These are phyloP conservation scores for Scomber colias DNA, from an alignment of 2,113 vertebrate species.

Conservation along the genomic window DNA sequence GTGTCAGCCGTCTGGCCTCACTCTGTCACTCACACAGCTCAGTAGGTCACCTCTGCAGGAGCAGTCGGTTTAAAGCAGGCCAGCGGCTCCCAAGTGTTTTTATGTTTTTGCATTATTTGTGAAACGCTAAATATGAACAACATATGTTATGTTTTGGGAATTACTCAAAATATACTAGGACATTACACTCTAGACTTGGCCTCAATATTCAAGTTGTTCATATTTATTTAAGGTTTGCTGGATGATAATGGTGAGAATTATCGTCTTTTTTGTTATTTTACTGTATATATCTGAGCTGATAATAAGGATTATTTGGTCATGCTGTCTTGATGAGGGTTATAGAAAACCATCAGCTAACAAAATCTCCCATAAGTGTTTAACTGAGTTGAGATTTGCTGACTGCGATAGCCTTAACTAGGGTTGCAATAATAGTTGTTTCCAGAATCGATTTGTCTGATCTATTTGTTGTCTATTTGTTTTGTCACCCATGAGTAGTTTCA, in stretches of 20 bases:
- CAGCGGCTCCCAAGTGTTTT: conserved; percentile 60
- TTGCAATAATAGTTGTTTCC: background rate
- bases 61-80: conserved; percentile 52
- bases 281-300: background rate
- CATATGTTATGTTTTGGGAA: conserved; percentile 44
- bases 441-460: background rate
- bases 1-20: conserved; percentile 54
- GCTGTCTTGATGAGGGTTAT: background rate
- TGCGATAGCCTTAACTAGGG: too few relatives aligned
- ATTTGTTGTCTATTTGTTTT: too few relatives aligned
- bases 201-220: conserved; percentile 35
- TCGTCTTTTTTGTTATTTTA: background rate
- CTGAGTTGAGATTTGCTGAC: too few relatives aligned
- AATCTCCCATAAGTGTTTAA: too few relatives aligned
- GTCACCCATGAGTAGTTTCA: too few relatives aligned
- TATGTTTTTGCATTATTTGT: conserved; percentile 33
- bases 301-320: background rate
- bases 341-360: background rate
- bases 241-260: background rate
- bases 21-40: conserved; percentile 60
- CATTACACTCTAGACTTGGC: conserved; percentile 26
- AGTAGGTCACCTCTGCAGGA: conserved; percentile 56
- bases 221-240: background rate
- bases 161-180: conserved; percentile 26
- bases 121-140: conserved; percentile 55